Evolutionary conservation across 2,888 invertebrate species (phyloP).

Genomic region (Neelides folsomi): DNA sequence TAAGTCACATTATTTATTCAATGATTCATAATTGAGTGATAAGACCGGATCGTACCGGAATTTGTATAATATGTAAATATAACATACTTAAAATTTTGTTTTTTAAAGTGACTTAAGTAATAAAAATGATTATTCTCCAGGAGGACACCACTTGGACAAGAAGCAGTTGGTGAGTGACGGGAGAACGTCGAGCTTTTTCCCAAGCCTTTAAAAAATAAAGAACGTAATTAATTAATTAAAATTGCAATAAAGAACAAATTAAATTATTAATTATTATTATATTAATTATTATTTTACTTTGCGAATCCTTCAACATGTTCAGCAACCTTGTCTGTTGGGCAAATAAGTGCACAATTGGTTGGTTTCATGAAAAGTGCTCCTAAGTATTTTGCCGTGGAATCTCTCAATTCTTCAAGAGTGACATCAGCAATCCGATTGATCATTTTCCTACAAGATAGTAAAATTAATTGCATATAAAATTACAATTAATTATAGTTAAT

Average conservation of each 20-base stretch:
- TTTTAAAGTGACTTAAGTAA: no score
- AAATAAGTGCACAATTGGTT: slow-evolving; percentile 57
- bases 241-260: not conserved
- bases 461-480: not conserved
- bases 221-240: not conserved
- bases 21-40: no score
- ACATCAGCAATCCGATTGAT: slow-evolving; percentile 54
- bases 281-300: slow-evolving; percentile 41
- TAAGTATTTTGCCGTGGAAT: slow-evolving; percentile 59
- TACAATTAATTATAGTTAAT: not conserved
- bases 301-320: slow-evolving; percentile 53
- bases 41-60: no score
- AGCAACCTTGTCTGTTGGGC: slow-evolving; percentile 59
- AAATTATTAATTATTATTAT: not conserved
- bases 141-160: slow-evolving; percentile 16
- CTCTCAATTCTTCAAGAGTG: slow-evolving; percentile 48
- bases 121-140: no score
- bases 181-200: slow-evolving; percentile 21
- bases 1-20: no score
- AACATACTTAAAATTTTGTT: no score
- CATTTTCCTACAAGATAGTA: slow-evolving; percentile 44
- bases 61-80: no score
- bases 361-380: slow-evolving; percentile 49
- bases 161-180: slow-evolving; percentile 24
- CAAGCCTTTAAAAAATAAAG: slow-evolving; percentile 16